Base-by-base conservation (phyloP, 2,888 invertebrate species). In the Melipona bicolor region DNA sequence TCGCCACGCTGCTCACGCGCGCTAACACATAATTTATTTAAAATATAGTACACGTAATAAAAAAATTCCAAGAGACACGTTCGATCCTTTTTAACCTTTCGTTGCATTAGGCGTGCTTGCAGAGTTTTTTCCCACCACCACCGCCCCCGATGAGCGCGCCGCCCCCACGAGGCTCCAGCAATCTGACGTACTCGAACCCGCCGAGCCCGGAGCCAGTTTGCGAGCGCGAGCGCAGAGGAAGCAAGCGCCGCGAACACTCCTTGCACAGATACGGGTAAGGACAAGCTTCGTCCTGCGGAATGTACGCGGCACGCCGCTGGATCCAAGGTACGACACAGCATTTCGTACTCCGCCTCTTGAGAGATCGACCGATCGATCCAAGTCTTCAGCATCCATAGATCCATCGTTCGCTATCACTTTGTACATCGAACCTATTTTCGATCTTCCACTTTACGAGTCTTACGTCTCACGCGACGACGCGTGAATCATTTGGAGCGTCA, bases 51-150 rank as follows among this genome's bases (percentile, higher is more conserved):
- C 56, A n/a, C 0, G n/a, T 3, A 15, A 56, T 13, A n/a, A n/a
- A n/a, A n/a, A 24, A 19, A 27, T 64, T 4, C 32, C 11, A 64
- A 19, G 19, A 4, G 2, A 21, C 32, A n/a, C 5, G 65, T n/a
- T 36, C n/a, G 36, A 65, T 62, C 36, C 11, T 59, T 13, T 24
- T 19, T 27, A 21, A 71, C 52, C 70, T 76, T 64, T 76, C 19
- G 61, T 69, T 85, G 85, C 70, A 68, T 88, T 86, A 94, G 94
- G 94, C 94, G 73, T 94, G 94, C 89, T 94, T 94, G 90, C 94
- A 94, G 94, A 94, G 94, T 89, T 94, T 94, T 91, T 94, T 94
- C 89, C 94, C 94, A 71, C 94, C 94, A 68, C 94, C 94, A 43
- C 94, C 94, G 65, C 94, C 94, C 4, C 94, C 94, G 79, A 94